Conservation (phyloP, 2,113 vertebrate genomes). For the Holacanthus passer region DNA sequence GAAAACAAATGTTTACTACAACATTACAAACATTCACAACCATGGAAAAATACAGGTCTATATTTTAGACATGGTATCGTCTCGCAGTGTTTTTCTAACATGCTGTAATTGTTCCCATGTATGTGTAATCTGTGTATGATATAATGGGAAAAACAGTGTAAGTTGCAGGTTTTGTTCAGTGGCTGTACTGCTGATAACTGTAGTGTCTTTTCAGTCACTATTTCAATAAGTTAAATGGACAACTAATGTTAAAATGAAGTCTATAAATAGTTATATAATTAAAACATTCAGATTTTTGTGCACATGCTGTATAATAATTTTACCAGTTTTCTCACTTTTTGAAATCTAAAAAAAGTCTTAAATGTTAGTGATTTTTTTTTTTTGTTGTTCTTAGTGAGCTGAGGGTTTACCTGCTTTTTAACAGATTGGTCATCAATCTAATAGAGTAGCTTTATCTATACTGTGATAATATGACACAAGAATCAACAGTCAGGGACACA, state of each 20-base stretch:
- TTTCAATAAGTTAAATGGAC: background rate
- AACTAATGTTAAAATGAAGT: conserved; percentile 11
- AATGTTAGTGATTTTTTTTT: background rate
- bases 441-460: conserved; percentile 11
- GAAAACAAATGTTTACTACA: conserved; percentile 25
- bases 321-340: conserved; percentile 2
- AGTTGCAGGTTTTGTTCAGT: conserved; percentile 13
- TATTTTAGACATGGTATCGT: conserved; percentile 34
- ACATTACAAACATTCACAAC: conserved; percentile 16
- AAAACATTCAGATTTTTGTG: conserved; percentile 21
- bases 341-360: background rate
- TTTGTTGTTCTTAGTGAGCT: background rate
- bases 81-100: conserved; percentile 22
- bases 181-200: conserved; percentile 1
- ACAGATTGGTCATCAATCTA: background rate
- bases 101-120: conserved; percentile 20
- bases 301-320: conserved; percentile 5
- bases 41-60: conserved; percentile 36
- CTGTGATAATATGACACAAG: conserved; percentile 8
- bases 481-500: conserved; percentile 14
- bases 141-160: conserved; percentile 8
- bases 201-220: conserved; percentile 6
- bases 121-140: conserved; percentile 2
- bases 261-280: conserved; percentile 23
- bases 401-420: background rate